A percentile compares a stretch with the other conserved stretches of the same genome.
These are phyloP conservation scores for Drosophila subpulchrella DNA, from an alignment of 1,140 invertebrate genomes.

Conservation along the genomic window DNA sequence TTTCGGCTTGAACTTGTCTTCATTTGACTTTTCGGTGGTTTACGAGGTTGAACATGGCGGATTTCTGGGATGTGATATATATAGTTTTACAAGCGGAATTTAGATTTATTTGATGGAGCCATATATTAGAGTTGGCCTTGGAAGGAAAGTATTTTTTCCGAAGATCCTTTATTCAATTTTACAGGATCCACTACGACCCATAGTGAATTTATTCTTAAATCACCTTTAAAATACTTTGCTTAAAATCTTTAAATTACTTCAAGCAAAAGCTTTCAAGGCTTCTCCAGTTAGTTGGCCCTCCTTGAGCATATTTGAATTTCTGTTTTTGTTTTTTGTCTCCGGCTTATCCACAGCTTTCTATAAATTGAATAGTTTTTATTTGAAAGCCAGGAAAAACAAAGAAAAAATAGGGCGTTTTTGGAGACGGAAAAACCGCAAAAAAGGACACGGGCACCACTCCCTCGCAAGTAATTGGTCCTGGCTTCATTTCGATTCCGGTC, in stretches of 20 bases:
- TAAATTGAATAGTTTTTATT: slow-evolving; percentile 52
- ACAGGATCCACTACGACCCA: too few relatives aligned
- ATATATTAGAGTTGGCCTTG: neutral
- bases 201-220: too few relatives aligned
- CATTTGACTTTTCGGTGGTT: slow-evolving; percentile 26
- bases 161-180: too few relatives aligned
- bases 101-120: slow-evolving; percentile 1
- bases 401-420: slow-evolving; percentile 10
- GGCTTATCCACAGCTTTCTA: slow-evolving; percentile 29
- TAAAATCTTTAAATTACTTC: neutral
- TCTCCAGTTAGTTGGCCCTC: neutral
- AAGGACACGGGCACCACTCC: slow-evolving; percentile 35
- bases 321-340: slow-evolving; percentile 16
- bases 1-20: slow-evolving; percentile 40
- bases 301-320: slow-evolving; percentile 3
- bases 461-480: slow-evolving; percentile 64
- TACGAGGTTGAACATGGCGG: neutral
- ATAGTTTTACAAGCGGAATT: slow-evolving; percentile 6
- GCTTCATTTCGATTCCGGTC: slow-evolving; percentile 54
- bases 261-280: neutral
- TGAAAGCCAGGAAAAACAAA: slow-evolving; percentile 25
- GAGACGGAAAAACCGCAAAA: slow-evolving; percentile 29
- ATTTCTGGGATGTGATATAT: neutral
- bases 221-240: neutral
- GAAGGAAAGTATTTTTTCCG: neutral